These are phyloP conservation scores for Tetraodon nigroviridis DNA, from an alignment of 2,113 vertebrate species.

Conservation along the genomic window DNA sequence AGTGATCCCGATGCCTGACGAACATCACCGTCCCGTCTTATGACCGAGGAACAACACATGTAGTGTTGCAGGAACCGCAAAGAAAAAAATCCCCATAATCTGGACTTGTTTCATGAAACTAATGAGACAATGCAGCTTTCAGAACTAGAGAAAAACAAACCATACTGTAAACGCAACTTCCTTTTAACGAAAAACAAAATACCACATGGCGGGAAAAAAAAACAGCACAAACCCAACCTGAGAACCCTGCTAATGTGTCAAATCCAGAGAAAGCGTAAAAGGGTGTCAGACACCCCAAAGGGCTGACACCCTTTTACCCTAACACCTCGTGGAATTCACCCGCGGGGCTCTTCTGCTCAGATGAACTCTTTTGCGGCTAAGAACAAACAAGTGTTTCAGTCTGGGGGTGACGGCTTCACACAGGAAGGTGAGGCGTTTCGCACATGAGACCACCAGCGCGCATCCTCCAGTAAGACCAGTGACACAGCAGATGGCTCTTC, in stretches of 20 bases:
- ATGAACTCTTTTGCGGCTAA: background rate
- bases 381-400: background rate
- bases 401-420: conserved; percentile 27
- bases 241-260: background rate
- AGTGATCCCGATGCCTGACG: background rate
- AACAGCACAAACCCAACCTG: background rate
- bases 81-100: no score
- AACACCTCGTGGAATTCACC: background rate
- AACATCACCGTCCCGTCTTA: no score
- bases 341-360: background rate
- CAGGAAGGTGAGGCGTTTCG: conserved; percentile 25
- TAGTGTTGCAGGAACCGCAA: no score
- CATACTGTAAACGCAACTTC: conserved; percentile 16
- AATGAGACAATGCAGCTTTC: conserved; percentile 5
- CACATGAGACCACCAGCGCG: conserved; percentile 3
- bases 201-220: conserved; percentile 13
- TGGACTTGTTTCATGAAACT: background rate
- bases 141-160: conserved; percentile 8
- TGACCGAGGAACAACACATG: no score
- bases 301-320: no score
- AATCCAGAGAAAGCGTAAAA: background rate
- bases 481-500: no score
- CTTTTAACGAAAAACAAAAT: conserved; percentile 8
- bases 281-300: background rate
- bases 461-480: no score